Base-by-base conservation (phyloP, 2,888 invertebrate genomes). In the Acleris cristana region DNA sequence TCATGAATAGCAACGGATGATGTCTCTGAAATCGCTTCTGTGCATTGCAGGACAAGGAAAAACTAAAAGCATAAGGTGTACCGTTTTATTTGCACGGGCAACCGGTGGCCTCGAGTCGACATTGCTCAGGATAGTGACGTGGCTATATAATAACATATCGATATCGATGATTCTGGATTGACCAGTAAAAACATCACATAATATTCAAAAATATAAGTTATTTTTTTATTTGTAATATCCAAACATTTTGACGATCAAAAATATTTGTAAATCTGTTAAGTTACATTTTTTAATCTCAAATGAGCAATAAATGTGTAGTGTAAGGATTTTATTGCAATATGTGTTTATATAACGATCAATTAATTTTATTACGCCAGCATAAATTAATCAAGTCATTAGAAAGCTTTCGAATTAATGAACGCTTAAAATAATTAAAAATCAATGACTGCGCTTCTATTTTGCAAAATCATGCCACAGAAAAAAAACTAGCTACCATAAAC, bases 31-130 rank as follows among this genome's bases (percentile, higher is more conserved):
- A 23, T 48, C 4, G 12, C 48, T 16, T 40, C 52, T 61, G 52
- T 30, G 19, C n/a, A n/a, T 60, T 61, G 21, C 53, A 52, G 16
- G 51, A 49, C 26, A 52, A 53, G 30, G 45, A 54, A 58, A 57
- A 51, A 40, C 40, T 45, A 59, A 30, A 59, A 26, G 14, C 34
- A 45, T 40, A 59, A 60, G 18, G 73, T 72, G 70, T 81, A 80
- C 85, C 80, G 84, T 82, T 83, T 83, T 82, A 81, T 84, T 84
- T 85, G 79, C 79, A 71, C 65, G 72, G 72, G 73, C 74, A 75
- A 77, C 74, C 73, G 74, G 73, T 76, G 79, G 77, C 77, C 75
- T 74, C 76, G 70, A 75, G 72, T 78, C 72, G 76, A 76, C 78
- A 77, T 82, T 78, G 76, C 74, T 73, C 64, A 73, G 71, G 66